These are phyloP conservation scores for Galleria mellonella DNA, from an alignment of 1,140 invertebrate genomes.

Conservation along the genomic window DNA sequence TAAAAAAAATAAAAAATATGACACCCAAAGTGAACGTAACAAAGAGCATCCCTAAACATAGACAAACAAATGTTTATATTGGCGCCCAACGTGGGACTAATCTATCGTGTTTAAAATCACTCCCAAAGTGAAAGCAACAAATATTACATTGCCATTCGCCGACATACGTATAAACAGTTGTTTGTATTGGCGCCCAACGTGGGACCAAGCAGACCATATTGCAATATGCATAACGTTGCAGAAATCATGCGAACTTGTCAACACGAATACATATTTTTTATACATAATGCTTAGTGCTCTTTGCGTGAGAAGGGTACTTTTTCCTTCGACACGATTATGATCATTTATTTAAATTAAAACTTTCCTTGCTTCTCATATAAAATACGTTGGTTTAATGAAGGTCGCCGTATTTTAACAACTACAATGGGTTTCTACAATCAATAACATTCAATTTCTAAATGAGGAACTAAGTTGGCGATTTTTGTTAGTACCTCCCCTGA, in stretches of 20 bases:
- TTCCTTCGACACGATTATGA: neutral
- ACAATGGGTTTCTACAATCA: conserved; percentile 5
- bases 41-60: too few species aligned
- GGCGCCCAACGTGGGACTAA: too few species aligned
- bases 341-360: conserved; percentile 7
- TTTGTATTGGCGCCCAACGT: too few species aligned
- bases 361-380: neutral
- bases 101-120: too few species aligned
- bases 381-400: conserved; percentile 2
- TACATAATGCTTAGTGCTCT: neutral
- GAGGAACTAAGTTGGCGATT: conserved; percentile 1
- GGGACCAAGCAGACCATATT: too few species aligned
- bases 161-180: too few species aligned
- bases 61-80: too few species aligned
- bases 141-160: too few species aligned
- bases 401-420: neutral
- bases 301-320: conserved; percentile 5
- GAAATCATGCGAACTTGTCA: neutral
- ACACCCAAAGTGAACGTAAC: too few species aligned
- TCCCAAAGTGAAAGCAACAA: too few species aligned
- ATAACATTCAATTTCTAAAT: conserved; percentile 6
- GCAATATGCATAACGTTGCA: too few species aligned
- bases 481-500: neutral
- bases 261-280: conserved; percentile 1
- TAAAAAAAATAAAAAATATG: too few species aligned